These are phyloP conservation scores for Montipora foliosa DNA, from an alignment of 64 coral and sea anemone species.

Conservation along the genomic window DNA sequence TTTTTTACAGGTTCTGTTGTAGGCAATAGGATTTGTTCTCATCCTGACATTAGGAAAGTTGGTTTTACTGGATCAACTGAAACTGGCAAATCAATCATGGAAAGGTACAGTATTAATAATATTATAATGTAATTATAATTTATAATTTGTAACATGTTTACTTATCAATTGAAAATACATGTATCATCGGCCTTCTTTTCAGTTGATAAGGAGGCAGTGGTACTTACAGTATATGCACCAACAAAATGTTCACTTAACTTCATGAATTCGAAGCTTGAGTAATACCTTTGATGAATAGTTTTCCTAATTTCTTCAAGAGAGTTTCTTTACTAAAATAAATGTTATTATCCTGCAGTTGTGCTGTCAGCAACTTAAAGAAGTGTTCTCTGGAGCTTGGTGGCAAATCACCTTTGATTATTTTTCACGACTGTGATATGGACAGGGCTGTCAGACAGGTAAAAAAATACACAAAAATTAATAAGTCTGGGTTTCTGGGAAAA, in stretches of 20 bases:
- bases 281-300: no score
- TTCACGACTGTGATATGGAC: constrained; percentile 94
- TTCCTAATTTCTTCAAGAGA: neutral
- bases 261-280: no score
- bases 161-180: no score
- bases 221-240: no score
- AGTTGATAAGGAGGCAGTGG: no score
- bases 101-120: constrained; percentile 54
- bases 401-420: constrained; percentile 96
- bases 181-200: no score
- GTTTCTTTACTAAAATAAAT: neutral
- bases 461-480: no score
- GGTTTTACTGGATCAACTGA: constrained; percentile 98
- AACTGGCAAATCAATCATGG: constrained; percentile 97
- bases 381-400: constrained; percentile 97
- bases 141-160: no score
- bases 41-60: constrained; percentile 95
- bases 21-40: constrained; percentile 89
- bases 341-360: constrained; percentile 64
- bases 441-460: constrained; percentile 92
- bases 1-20: constrained; percentile 83
- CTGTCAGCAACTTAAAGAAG: constrained; percentile 86
- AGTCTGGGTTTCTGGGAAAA: no score
- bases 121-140: no score
- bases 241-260: no score